Percentiles rank a stretch among this genome's conserved stretches.
Conservation (phyloP, 2,113 vertebrate genomes). For the Pseudopodoces humilis region DNA sequence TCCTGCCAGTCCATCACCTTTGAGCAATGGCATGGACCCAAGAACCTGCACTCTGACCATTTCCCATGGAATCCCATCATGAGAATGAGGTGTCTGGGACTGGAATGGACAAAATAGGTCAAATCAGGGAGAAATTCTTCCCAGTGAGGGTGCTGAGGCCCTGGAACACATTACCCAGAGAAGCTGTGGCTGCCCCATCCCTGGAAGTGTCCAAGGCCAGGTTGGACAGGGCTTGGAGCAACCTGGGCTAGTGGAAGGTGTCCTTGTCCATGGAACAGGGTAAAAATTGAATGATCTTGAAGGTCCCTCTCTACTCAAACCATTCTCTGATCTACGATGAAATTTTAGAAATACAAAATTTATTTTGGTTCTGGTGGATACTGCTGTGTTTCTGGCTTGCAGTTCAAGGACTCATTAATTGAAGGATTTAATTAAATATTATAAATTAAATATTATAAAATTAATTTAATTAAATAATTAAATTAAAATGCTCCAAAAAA, state of each 20-base stretch:
- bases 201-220: background rate
- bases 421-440: too few relatives aligned
- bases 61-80: background rate
- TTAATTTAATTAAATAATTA: too few relatives aligned
- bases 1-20: background rate
- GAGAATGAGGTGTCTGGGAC: background rate
- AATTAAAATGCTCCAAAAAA: background rate
- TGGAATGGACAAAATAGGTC: background rate
- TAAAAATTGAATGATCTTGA: background rate
- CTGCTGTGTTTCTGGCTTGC: background rate
- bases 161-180: background rate
- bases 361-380: background rate
- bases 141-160: accelerated
- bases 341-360: background rate
- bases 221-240: accelerated
- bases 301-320: background rate
- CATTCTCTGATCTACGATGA: too few relatives aligned
- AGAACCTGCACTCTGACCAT: background rate
- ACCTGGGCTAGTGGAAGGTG: background rate
- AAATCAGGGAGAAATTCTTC: background rate
- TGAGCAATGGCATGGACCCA: background rate
- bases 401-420: background rate
- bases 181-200: background rate
- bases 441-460: too few relatives aligned
- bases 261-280: background rate